Evolutionary conservation across 2,113 vertebrate genomes (phyloP).

Genomic region (Pyrgilauda ruficollis): DNA sequence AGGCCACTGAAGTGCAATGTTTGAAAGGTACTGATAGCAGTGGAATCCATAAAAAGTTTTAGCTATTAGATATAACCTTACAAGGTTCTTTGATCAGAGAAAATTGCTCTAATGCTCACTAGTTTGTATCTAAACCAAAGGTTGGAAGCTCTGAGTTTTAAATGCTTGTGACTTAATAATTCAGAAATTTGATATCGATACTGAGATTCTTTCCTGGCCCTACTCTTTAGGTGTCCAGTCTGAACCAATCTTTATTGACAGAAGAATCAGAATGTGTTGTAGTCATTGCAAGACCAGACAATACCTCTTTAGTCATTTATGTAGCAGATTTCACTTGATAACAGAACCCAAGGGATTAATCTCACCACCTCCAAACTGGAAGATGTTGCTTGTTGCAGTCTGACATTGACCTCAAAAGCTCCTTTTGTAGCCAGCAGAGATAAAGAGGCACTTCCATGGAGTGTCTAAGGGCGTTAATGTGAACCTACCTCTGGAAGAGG

Average conservation of each 20-base stretch:
- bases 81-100: background rate
- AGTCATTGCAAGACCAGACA: background rate
- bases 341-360: background rate
- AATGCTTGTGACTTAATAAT: background rate
- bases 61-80: background rate
- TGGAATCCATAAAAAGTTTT: background rate
- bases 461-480: background rate
- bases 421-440: background rate
- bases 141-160: background rate
- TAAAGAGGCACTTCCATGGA: background rate
- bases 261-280: background rate
- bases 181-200: background rate
- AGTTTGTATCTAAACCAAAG: background rate
- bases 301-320: background rate
- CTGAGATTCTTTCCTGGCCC: background rate
- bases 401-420: background rate
- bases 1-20: background rate
- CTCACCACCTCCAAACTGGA: background rate
- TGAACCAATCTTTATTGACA: background rate
- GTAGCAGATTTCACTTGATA: background rate
- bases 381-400: background rate
- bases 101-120: background rate
- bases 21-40: background rate
- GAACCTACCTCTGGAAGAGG: background rate
- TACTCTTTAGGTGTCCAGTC: background rate